Percentiles rank a stretch among this genome's conserved stretches.
Evolutionary conservation across 2,113 vertebrate genomes (phyloP).

Genomic region (Canis aureus): DNA sequence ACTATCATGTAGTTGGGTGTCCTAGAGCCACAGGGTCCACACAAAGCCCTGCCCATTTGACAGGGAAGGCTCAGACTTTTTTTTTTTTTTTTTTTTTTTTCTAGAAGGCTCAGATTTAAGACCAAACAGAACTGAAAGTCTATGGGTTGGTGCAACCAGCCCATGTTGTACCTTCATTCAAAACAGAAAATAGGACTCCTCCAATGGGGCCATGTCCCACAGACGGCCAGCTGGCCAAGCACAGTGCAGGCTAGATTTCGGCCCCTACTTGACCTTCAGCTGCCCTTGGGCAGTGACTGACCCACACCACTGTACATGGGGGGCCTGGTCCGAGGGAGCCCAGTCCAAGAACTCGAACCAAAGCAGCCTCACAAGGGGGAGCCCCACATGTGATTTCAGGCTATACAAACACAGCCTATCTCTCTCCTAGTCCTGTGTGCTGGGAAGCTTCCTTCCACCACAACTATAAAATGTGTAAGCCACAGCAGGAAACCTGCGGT

Average conservation of each 20-base stretch:
- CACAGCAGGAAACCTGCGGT: neutral
- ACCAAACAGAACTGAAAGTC: neutral
- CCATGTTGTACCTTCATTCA: neutral
- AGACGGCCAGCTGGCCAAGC: neutral
- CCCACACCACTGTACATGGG: neutral
- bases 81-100: neutral
- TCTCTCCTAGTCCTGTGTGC: neutral
- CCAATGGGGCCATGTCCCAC: neutral
- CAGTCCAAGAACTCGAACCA: neutral
- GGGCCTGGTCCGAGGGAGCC: neutral
- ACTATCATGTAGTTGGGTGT: neutral
- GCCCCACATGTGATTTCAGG: neutral
- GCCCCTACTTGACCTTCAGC: neutral
- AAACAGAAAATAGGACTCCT: neutral
- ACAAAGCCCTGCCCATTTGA: neutral
- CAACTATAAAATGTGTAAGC: neutral
- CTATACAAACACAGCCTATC: neutral
- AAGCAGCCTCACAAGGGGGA: neutral
- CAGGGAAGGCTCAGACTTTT: neutral
- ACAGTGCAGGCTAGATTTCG: neutral
- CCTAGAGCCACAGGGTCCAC: neutral
- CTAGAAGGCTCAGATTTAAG: neutral
- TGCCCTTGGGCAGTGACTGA: neutral
- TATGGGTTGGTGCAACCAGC: neutral
- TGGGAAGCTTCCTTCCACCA: neutral